Base-by-base conservation (phyloP, 2,113 vertebrate genomes). In the Phylloscopus trochilus region DNA sequence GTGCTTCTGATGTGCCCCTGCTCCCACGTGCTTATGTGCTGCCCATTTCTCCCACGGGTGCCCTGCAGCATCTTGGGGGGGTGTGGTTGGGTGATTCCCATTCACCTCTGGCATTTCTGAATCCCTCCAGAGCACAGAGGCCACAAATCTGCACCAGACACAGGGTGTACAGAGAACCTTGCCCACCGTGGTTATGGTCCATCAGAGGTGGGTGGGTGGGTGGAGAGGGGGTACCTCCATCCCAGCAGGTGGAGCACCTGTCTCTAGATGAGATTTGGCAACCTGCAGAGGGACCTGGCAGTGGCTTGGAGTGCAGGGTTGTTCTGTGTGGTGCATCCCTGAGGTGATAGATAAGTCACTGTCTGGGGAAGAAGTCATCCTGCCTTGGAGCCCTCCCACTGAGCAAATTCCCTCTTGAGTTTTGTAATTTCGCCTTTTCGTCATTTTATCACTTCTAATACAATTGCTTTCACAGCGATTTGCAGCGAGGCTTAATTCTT, bases 211-310 rank as follows among this genome's bases (percentile, higher is more conserved):
- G 67, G 41, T 19, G 60, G 26, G 9, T 19, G 60, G 26, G 9
- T 26, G 55, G 17, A n/a, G 46, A n/a, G 15, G 33, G 35, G 63
- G 4, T 3, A 2, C 69, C 16, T 87, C 58, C 31, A 30, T 2
- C 49, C 2, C 1, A 63, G 59, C 68, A 81, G 49, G 19, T 2
- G 6, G 17, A 73, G n/a, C 11, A 11, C 17, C 41, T 7, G 0
- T 21, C 31, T 26, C 52, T 15, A 13, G 33, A 6, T 30, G 70
- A 44, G 62, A 16, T 3, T 79, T 56, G 63, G 15, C 26, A 39
- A 5, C 5, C 52, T 80, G 67, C 53, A 87, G 58, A 51, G 27
- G 47, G 30, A 15, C 1, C 1, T 26, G 47, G 23, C 1, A 0
- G 3, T 69, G 68, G 16, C 35, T 49, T 13, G 37, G 63, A 10